These are phyloP conservation scores for Oreochromis mossambicus DNA, from an alignment of 2,797 vertebrate species.

Conservation along the genomic window DNA sequence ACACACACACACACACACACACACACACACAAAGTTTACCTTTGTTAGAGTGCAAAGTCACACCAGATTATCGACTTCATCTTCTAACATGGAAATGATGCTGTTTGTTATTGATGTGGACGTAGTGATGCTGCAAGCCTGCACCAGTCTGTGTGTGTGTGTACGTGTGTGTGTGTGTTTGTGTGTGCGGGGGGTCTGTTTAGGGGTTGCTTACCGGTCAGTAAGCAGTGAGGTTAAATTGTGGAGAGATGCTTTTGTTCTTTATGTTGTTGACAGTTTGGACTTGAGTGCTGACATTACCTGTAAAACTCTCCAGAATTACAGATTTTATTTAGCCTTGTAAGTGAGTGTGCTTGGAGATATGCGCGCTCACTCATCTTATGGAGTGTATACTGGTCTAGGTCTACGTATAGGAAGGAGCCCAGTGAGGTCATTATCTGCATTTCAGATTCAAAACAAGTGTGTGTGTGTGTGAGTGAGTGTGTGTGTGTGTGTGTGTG, in stretches of 20 bases:
- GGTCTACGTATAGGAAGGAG: not conserved
- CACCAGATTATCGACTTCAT: not conserved
- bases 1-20: not conserved
- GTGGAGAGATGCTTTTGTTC: not conserved
- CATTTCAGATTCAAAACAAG: too few species aligned
- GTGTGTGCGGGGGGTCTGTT: too few species aligned
- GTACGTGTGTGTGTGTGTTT: not conserved
- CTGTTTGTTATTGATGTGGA: conserved; percentile 10
- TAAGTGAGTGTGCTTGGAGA: rapidly evolving
- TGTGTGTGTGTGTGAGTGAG: not conserved
- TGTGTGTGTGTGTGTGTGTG: not conserved
- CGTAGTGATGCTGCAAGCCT: conserved; percentile 6
- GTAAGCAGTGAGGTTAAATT: not conserved
- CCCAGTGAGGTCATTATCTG: not conserved
- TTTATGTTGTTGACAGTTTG: not conserved
- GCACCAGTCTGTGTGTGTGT: not conserved
- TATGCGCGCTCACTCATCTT: not conserved
- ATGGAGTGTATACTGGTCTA: not conserved
- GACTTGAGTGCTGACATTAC: not conserved
- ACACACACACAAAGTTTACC: conserved; percentile 1
- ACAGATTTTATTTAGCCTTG: not conserved
- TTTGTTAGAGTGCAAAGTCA: not conserved
- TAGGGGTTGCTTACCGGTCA: not conserved
- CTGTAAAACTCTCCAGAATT: not conserved
- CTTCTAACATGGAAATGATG: not conserved